A percentile compares a stretch with the other conserved stretches of the same genome.
Evolutionary conservation across 1,140 invertebrate species (phyloP).

Genomic region (Zaprionus africanus): DNA sequence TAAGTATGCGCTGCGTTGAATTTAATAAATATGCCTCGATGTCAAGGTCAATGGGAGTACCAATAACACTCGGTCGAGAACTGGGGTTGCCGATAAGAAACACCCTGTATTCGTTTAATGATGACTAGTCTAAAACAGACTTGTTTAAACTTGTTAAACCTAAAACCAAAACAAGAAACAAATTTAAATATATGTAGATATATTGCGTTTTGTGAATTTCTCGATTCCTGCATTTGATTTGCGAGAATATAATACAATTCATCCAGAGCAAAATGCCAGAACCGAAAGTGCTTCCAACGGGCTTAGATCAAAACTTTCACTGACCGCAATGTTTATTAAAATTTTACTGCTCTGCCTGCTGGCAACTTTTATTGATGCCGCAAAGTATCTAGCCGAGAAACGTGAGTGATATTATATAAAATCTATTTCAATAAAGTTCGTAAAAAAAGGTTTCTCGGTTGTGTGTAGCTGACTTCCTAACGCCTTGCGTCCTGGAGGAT

Average conservation of each 20-base stretch:
- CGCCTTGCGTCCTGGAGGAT: constrained; percentile 57
- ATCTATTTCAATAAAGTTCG: not conserved
- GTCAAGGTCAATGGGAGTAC: constrained; percentile 35
- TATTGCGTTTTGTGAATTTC: constrained; percentile 51
- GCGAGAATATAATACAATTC: constrained; percentile 56
- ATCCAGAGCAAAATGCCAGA: constrained; percentile 42
- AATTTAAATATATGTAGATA: constrained; percentile 45
- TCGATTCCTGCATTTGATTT: constrained; percentile 48
- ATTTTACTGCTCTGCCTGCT: constrained; percentile 20
- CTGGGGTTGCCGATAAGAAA: not conserved
- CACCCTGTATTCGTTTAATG: constrained; percentile 56
- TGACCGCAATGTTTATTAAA: constrained; percentile 43
- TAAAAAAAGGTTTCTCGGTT: not conserved
- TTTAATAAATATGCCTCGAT: not conserved
- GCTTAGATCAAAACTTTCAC: constrained; percentile 4
- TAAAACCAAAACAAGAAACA: constrained; percentile 29
- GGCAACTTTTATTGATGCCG: constrained; percentile 4
- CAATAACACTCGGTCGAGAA: not conserved
- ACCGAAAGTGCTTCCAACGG: constrained; percentile 37
- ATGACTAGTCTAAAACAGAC: constrained; percentile 66
- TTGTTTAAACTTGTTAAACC: constrained; percentile 59
- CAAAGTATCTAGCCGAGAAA: constrained; percentile 61
- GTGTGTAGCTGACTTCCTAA: constrained; percentile 56
- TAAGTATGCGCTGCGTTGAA: constrained; percentile 5
- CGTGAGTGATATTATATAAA: constrained; percentile 40